phyloP scores from a whole-genome alignment of 1,140 invertebrate genomes.

The Tenebrio molitor region DNA sequence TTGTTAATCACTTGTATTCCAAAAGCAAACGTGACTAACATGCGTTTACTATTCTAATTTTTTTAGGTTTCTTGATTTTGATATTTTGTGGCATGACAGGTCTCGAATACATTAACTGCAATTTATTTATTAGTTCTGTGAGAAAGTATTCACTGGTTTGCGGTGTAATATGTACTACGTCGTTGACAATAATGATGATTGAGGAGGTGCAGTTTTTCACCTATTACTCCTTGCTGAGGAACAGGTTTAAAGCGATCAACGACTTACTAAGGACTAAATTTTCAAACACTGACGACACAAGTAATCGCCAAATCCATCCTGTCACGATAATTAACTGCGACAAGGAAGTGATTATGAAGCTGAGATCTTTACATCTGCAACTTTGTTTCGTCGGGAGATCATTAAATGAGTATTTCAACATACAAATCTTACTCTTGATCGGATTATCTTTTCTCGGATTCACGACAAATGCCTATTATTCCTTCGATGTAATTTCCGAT shows the following conservation, averaged over 20 bases:
- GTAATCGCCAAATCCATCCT: conserved; percentile 1
- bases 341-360: conserved; percentile 7
- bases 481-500: conserved; percentile 25
- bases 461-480: conserved; percentile 33
- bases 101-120: background rate
- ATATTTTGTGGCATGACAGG: background rate
- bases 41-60: too few relatives aligned
- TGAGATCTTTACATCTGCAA: conserved; percentile 34
- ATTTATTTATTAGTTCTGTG: background rate
- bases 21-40: background rate
- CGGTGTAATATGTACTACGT: background rate
- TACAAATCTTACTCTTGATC: conserved; percentile 21
- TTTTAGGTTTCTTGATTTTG: background rate
- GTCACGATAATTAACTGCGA: background rate
- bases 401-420: conserved; percentile 34
- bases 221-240: background rate
- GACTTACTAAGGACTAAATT: background rate
- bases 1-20: background rate
- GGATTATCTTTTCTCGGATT: conserved; percentile 29
- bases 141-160: background rate
- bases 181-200: background rate
- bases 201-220: conserved; percentile 21
- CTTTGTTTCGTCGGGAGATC: conserved; percentile 27
- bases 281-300: background rate
- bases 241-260: conserved; percentile 6